Evolutionary conservation across 1,140 invertebrate genomes (phyloP), one percentile per base, ranked within the genome.

Genomic region (Planococcus citri): DNA sequence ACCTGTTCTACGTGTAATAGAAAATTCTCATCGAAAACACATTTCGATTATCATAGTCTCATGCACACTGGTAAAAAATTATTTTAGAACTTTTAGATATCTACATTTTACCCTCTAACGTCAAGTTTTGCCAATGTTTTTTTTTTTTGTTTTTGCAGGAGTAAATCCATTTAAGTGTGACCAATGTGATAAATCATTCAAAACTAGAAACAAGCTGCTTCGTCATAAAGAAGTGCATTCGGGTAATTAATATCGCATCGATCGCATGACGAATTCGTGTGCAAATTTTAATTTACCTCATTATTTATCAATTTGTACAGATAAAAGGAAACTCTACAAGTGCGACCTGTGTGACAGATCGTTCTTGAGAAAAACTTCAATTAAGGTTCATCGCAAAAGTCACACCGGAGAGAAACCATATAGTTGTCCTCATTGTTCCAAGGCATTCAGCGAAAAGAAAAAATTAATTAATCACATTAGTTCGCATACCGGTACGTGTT

Each of bases 161-260:
- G 60, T 24, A 14, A 64, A 64, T 64, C 60, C 60, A 4, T 64
- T 25, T 21, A 24, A 24, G 10, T 64, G 60, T 25, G 9, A 24
- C 10, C 10, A 22, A 24, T 64, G 60, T 17, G 21, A 24, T 3
- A 64, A 64, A 27, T 64, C 60, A 14, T 64, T 64, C 25, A 64
- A 64, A 64, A 25, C 60, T 3, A 64, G 24, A 25, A 64, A 27
- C 20, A 64, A 64, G 22, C 20, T 64, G 4, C 60, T 64, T 10
- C 60, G 60, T 22, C 60, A 64, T 64, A 6, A 64, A 64, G 10
- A 64, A 64, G 60, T 64, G 22, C 60, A 64, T 64, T 24, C 60
- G 6, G 60, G 60, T 64, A 64, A 6, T 1, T 27, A 64, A 25
- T 64, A 24, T 25, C 60, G 21, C 60, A 22, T 24, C 20, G 22